Evolutionary conservation across 2,797 vertebrate genomes (phyloP).

Genomic region (Crypturellus tataupa): DNA sequence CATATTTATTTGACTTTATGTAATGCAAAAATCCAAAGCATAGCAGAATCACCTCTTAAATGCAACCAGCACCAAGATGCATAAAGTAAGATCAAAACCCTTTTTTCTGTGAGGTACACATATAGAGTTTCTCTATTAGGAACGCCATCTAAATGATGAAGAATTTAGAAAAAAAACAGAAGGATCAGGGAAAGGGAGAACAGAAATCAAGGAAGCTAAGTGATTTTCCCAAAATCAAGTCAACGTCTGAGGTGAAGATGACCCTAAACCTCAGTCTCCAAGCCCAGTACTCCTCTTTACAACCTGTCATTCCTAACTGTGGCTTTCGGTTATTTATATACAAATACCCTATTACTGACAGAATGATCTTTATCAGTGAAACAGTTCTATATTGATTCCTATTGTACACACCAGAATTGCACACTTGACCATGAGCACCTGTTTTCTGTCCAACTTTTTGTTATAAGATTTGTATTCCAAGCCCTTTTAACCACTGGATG

Average conservation of each 20-base stretch:
- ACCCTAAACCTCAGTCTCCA: not conserved
- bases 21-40: not conserved
- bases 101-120: not conserved
- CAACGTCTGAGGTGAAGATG: not conserved
- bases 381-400: not conserved
- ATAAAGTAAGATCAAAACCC: not conserved
- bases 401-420: not conserved
- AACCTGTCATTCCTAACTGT: not conserved
- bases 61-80: not conserved
- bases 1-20: not conserved
- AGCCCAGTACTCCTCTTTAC: not conserved
- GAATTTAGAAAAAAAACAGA: not conserved
- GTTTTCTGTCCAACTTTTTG: not conserved
- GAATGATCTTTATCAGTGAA: not conserved
- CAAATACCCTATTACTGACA: not conserved
- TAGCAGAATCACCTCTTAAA: not conserved
- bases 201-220: not conserved
- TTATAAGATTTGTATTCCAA: not conserved
- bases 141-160: not conserved
- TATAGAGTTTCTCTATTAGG: not conserved
- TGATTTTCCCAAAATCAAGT: not conserved
- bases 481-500: conserved; percentile 5
- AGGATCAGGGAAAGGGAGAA: not conserved
- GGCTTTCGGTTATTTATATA: not conserved
- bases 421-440: not conserved